Evolutionary conservation across 2,888 invertebrate genomes (phyloP), one percentile per base, ranked within the genome.

Genomic region (Heteromurus nitidus): DNA sequence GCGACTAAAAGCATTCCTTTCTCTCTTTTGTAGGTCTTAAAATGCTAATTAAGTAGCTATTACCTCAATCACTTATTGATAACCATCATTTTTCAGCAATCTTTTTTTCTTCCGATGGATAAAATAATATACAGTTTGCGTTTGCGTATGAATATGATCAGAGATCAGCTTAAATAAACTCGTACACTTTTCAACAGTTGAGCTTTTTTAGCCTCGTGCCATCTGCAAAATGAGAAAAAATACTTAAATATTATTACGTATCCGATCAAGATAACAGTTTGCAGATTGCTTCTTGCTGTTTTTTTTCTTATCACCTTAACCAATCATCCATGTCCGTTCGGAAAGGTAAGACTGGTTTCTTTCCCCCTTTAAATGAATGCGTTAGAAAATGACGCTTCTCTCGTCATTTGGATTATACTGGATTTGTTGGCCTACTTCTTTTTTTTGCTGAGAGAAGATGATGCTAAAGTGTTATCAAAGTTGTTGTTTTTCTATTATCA

Each of bases 11-110:
- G n/a, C n/a, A n/a, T n/a, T n/a, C n/a, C n/a, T n/a, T n/a, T n/a
- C n/a, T n/a, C n/a, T n/a, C n/a, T n/a, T n/a, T n/a, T 18, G 62
- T 11, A 22, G 22, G 42, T 44, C 22, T 5, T 36, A 58, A 74
- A 31, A 75, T 75, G 75, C 58, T 75, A 76, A 76, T 76, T 76
- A 76, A 75, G 67, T 67, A 28, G 36, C 75, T 55, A 67, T 75
- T 75, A 68, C 13, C 65, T 47, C 60, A 50, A 77, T 64, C 77
- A 62, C 77, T n/a, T n/a, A 69, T 62, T 67, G n/a, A 36, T 36
- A 47, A 69, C 62, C 64, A 53, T 47, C 69, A 69, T 24, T 62
- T 30, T 44, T 9, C 13, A n/a, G 58, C 75, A 53, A 75, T 65
- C 75, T 75, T n/a, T n/a, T n/a, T n/a, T n/a, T n/a, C n/a, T n/a